These are phyloP conservation scores for Prosopocoilus inquinatus DNA, from an alignment of 2,888 invertebrate genomes.

Conservation along the genomic window DNA sequence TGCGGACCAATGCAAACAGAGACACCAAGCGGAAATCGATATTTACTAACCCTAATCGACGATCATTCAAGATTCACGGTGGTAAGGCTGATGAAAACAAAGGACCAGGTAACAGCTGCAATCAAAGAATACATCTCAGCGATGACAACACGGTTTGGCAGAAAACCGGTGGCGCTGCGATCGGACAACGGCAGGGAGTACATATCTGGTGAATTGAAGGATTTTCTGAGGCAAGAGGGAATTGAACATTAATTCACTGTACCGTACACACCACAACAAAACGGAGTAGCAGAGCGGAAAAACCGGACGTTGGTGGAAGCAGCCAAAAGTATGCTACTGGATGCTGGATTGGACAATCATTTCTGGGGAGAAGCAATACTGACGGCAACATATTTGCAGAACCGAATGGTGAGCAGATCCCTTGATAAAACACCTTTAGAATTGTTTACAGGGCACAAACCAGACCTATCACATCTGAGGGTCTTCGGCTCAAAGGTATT, in stretches of 20 bases:
- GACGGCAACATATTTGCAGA: slow-evolving; percentile 5
- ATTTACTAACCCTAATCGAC: slow-evolving; percentile 6
- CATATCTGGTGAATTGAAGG: background rate
- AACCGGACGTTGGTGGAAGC: no score
- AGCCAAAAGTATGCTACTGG: no score
- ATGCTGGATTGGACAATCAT: no score
- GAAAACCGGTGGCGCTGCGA: background rate
- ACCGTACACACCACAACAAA: no score
- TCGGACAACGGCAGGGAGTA: slow-evolving; percentile 4
- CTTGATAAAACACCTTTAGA: slow-evolving; percentile 3
- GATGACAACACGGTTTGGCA: background rate
- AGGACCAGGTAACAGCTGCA: background rate
- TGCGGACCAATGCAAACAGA: no score
- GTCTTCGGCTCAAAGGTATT: background rate
- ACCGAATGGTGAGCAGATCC: background rate
- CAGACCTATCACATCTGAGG: background rate
- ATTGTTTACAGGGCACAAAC: background rate
- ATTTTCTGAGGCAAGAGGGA: background rate
- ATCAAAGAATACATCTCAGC: background rate
- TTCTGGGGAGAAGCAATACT: no score
- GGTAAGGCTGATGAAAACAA: background rate
- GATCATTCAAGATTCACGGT: background rate
- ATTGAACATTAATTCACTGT: background rate
- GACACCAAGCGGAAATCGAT: background rate
- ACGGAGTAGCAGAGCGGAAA: no score